Percentiles rank a stretch among this genome's conserved stretches.
Evolutionary conservation across 2,888 invertebrate genomes (phyloP).

Genomic region (Metallyticus violacea): DNA sequence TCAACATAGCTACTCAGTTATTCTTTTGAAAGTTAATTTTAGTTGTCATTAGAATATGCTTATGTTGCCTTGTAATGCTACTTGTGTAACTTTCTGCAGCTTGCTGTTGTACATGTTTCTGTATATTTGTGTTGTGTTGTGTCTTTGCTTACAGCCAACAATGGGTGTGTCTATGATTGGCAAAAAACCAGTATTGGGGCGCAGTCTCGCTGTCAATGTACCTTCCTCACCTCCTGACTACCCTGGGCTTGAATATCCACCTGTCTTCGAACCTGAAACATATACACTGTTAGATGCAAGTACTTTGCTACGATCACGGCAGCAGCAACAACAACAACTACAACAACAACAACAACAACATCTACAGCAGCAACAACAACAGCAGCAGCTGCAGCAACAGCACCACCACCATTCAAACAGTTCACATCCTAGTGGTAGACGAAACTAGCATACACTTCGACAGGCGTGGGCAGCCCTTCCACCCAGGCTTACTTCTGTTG

Average conservation of each 20-base stretch:
- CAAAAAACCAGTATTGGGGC: slow-evolving; percentile 38
- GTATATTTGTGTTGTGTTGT: background rate
- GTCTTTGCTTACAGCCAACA: slow-evolving; percentile 40
- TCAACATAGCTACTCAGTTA: too few relatives aligned
- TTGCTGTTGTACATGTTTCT: background rate
- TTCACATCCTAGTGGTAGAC: background rate
- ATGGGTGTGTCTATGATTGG: slow-evolving; percentile 45
- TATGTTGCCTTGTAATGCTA: background rate
- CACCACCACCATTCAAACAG: slow-evolving; percentile 24
- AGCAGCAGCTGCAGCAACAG: background rate
- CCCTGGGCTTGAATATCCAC: slow-evolving; percentile 81
- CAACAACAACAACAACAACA: too few relatives aligned
- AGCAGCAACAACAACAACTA: background rate
- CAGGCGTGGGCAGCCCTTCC: background rate
- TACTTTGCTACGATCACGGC: slow-evolving; percentile 45
- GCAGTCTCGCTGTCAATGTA: slow-evolving; percentile 39
- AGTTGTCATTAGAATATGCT: background rate
- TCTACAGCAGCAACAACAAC: background rate
- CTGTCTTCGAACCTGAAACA: slow-evolving; percentile 80
- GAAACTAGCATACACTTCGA: background rate
- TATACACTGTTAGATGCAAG: slow-evolving; percentile 66
- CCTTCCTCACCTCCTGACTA: slow-evolving; percentile 59
- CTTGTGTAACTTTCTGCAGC: background rate
- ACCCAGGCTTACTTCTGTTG: background rate
- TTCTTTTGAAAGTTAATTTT: background rate